Evolutionary conservation across 1,140 invertebrate species (phyloP).

Genomic region (Aphis craccivora): DNA sequence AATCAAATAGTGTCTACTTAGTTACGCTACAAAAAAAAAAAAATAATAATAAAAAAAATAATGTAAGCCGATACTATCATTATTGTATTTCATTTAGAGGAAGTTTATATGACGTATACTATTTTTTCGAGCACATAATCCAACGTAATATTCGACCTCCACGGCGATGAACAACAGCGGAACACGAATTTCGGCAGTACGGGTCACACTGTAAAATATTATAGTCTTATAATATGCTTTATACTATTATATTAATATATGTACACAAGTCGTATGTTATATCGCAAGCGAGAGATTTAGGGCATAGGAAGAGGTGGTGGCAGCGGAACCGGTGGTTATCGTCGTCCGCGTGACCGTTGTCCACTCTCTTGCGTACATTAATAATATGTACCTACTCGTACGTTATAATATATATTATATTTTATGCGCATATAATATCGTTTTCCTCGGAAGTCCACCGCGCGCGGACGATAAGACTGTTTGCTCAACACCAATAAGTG

Average conservation of each 20-base stretch:
- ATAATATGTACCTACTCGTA: neutral
- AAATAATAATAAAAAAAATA: neutral
- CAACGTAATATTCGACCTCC: neutral
- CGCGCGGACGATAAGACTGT: conserved; percentile 24
- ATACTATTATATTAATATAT: neutral
- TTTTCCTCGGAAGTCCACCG: conserved; percentile 21
- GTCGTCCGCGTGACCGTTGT: neutral
- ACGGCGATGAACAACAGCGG: neutral
- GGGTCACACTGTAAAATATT: neutral
- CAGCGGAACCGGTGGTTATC: neutral
- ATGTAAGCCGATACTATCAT: too few species aligned
- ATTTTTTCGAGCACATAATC: too few species aligned
- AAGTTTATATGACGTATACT: too few species aligned
- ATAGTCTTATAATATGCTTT: neutral
- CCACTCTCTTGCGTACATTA: neutral
- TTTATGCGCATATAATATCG: neutral
- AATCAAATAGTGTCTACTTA: neutral
- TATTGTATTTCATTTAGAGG: too few species aligned
- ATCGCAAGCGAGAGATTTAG: neutral
- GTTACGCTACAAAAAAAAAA: neutral
- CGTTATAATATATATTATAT: neutral
- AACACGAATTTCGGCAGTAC: neutral
- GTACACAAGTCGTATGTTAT: neutral
- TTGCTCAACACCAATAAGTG: conserved; percentile 19
- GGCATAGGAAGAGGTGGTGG: neutral